Base-by-base conservation (phyloP, 2,113 vertebrate genomes). In the Athene noctua region DNA sequence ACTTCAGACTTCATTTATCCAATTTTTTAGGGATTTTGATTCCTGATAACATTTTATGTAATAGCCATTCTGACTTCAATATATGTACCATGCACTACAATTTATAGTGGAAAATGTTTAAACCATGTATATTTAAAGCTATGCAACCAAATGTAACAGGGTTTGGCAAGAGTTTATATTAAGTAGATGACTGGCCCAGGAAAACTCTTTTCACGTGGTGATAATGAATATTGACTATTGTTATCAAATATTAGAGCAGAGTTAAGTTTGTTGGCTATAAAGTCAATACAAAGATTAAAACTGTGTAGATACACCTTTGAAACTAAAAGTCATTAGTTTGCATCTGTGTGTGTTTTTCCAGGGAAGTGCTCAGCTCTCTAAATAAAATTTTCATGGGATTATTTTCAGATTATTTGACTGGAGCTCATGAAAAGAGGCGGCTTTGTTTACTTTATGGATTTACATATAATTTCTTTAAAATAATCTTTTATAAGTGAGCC, bases 381-480 rank as follows among this genome's bases (percentile, higher is more conserved):
- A 96, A 93, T 80, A 93, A 96, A 90, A 74, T 90, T 57, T 88
- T 88, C 22, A 75, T 77, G 57, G 68, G 65, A 94, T 96, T 95
- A 93, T 93, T 97, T 95, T 96, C 52, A 92, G 68, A 91, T 93
- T 96, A 95, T 97, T 96, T 98, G 74, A 87, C 87, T 92, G 65
- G 61, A 91, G 55, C 58, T 86, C 59, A 81, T 89, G 59, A 90
- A 96, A 96, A 95, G 42, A 62, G 52, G 52, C 16, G 8, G 44
- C 40, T 92, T 94, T 96, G 84, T 96, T 97, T 97, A 68, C 88
- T 96, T 92, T 96, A 88, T 94, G 57, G 74, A 96, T 98, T 97
- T 97, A 70, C 70, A 91, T 88, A 65, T 23, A 68, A 70, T 96
- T 97, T 94, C 84, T 85, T 80, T 77, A 63, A 96, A 96, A 92